Conservation (phyloP, 2,113 vertebrate species). For the Puntigrus tetrazona region DNA sequence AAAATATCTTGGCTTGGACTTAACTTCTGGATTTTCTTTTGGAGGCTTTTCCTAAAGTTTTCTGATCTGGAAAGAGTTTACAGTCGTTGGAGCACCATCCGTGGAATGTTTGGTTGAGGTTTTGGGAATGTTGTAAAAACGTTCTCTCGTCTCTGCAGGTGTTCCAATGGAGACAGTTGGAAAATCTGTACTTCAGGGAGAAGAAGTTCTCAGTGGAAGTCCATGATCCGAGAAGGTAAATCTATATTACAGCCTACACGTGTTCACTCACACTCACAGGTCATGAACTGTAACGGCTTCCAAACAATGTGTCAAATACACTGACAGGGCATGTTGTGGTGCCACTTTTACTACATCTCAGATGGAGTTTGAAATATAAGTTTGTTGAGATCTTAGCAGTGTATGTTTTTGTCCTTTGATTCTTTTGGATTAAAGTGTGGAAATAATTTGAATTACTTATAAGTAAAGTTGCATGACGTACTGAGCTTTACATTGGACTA, state of each 20-base stretch:
- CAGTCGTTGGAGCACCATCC: background rate
- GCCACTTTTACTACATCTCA: background rate
- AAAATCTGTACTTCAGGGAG: conserved; percentile 99
- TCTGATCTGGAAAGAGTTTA: conserved; percentile 19
- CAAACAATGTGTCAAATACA: conserved; percentile 16
- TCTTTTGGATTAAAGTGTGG: background rate
- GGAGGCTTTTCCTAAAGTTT: background rate
- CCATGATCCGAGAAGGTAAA: conserved; percentile 99
- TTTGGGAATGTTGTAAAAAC: conserved; percentile 30
- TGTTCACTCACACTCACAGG: conserved; percentile 34
- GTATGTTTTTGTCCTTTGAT: background rate
- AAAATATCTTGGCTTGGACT: conserved; percentile 20
- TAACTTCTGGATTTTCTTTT: conserved; percentile 16
- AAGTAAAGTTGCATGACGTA: background rate
- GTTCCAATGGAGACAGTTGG: conserved; percentile 98
- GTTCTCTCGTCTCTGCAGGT: conserved; percentile 79
- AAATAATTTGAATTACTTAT: background rate
- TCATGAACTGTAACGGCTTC: background rate
- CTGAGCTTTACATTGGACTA: background rate
- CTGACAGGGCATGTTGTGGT: background rate
- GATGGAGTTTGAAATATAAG: background rate
- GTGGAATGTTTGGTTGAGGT: background rate
- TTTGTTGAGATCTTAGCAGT: background rate
- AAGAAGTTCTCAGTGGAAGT: conserved; percentile 99
- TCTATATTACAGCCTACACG: conserved; percentile 65